Evolutionary conservation across 2,113 vertebrate genomes (phyloP), one percentile per base, ranked within the genome.

Genomic region (Uria lomvia): DNA sequence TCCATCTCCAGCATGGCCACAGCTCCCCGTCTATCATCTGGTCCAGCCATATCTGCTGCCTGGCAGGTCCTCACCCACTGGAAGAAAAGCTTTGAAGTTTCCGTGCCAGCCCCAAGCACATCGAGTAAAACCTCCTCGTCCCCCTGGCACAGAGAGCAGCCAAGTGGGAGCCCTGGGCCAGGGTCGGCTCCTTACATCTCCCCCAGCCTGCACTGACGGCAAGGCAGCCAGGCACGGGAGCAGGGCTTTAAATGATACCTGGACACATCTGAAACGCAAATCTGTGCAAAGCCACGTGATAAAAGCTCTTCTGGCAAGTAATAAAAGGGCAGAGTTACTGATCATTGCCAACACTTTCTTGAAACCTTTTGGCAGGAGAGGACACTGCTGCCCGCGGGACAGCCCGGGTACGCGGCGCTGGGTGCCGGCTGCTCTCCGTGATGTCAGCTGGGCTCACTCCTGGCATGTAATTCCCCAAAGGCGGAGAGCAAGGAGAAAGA

Each of bases 171-270:
- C 50, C 29, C 38, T 47, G 75, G 20, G 15, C 11, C 3, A 0
- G 9, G 40, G 29, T n/a, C 0, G 8, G 24, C n/a, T 42, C 75
- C 30, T 38, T 27, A 15, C 55, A 20, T 43, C 75, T 68, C 60
- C 65, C 29, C 14, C 11, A 3, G 55, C 34, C 24, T 4, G 0
- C 63, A 19, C 17, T 2, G 3, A 34, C 2, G 2, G 23, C 3
- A 4, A 70, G 68, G 74, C 8, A 7, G 56, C 68, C 42, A 45
- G 55, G 43, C 58, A 52, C 1, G 1, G 53, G 60, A 55, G 47
- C 40, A 32, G 45, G n/a, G n/a, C 15, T 75, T 70, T 58, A 16
- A 60, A 60, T 1, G 0, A 20, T 42, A 88, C 74, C 80, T 90
- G 80, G 47, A 45, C 76, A 42, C 2, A 0, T 30, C 72, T 72